Base-by-base conservation (phyloP, 2,888 invertebrate genomes). In the Archaeoteleia sp. region DNA sequence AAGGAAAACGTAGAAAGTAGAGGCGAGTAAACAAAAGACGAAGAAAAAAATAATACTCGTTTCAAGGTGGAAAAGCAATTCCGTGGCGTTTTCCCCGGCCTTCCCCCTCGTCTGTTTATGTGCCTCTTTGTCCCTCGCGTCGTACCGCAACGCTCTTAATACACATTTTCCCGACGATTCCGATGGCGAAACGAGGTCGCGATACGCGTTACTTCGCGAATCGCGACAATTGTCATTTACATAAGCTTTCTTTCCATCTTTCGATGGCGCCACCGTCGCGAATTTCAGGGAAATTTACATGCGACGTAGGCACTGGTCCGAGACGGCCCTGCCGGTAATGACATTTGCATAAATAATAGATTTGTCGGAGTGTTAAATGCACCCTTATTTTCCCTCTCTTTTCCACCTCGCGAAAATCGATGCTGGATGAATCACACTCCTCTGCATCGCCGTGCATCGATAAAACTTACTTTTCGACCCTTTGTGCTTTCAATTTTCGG, bases 31-130 rank as follows among this genome's bases (percentile, higher is more conserved):
- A 77, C 74, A 71, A 73, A 69, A 55, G 73, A 57, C 45, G 70
- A 61, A 68, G 74, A 72, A 76, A 77, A 80, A 79, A 20, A 79
- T 75, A 78, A 79, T 74, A 75, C 74, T 67, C 69, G 68, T 53
- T 65, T 58, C 51, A 67, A 70, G 68, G 65, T 63, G 71, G 68
- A 75, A 74, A 78, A 76, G 75, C 76, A 78, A 79, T 80, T 79
- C 73, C 72, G 66, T 10, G 34, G 34, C 48, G 17, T 45, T 58
- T 62, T 54, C 49, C 40, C 37, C 45, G 43, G 34, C 17, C 49
- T 10, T 40, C 54, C 40, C 17, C 49, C 10, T 37, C 66, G 20
- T 13, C 34, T 27, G 46, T 67, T 54, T 20, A 25, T 40, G 42
- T 54, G 54, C 48, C 55, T 53, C 58, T 62, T 65, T 61, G 54